Conservation (phyloP, 2,113 vertebrate genomes). For the Colinus virginianus region DNA sequence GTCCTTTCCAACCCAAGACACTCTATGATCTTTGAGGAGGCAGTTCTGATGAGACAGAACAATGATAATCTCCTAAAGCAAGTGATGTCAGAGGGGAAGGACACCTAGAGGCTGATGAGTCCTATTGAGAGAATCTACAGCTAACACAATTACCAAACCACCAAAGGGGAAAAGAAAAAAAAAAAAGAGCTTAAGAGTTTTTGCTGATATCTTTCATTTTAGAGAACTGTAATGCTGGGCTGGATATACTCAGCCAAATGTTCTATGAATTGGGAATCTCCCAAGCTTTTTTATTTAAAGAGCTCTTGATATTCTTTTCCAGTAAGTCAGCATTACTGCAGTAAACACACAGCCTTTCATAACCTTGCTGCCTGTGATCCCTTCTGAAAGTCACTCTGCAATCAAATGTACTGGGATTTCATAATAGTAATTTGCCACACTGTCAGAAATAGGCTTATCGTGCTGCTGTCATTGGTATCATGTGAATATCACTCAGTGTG, state of each 20-base stretch:
- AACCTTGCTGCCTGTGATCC: constrained; percentile 52
- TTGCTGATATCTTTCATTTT: not conserved
- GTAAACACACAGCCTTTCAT: constrained; percentile 22
- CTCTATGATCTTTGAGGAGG: not conserved
- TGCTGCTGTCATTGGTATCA: constrained; percentile 52
- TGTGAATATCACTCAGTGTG: constrained; percentile 14
- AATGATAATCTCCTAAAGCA: not conserved
- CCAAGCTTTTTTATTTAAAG: constrained; percentile 44
- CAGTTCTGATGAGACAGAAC: not conserved
- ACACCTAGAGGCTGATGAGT: not conserved
- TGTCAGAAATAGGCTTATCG: constrained; percentile 65
- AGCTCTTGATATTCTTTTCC: constrained; percentile 34
- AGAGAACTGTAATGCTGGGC: not conserved
- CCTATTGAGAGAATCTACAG: not conserved
- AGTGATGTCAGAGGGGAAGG: not conserved
- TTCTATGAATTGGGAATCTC: constrained; percentile 36
- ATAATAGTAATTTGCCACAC: constrained; percentile 68
- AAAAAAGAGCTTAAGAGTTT: not conserved
- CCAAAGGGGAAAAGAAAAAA: accelerated
- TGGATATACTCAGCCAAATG: not conserved
- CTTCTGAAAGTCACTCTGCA: constrained; percentile 67
- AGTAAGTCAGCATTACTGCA: constrained; percentile 32
- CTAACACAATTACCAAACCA: not conserved
- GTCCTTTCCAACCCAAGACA: no score
- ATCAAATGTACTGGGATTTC: constrained; percentile 65